Evolutionary conservation across 2,113 vertebrate species (phyloP), one percentile per base, ranked within the genome.

Genomic region (Taxidea taxus): DNA sequence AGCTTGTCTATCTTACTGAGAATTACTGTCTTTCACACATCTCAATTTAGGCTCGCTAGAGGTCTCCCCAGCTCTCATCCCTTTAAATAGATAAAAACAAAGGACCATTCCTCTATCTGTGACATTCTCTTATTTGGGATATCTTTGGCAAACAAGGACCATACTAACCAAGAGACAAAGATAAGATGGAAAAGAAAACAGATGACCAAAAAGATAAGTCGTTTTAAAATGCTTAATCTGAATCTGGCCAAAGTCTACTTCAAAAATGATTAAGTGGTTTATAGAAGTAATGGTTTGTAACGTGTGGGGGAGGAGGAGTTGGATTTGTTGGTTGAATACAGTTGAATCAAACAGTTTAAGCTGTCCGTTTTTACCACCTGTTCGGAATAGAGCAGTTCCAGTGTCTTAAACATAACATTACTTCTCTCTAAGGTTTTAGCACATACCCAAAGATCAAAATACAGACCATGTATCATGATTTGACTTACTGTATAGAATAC

Each of bases 21-120:
- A 60, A 58, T 58, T 86, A 64, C 3, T 88, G 21, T 87, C 80
- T 92, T 42, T 56, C 77, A 44, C 10, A 92, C 18, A 68, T 21
- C 37, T 42, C 56, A 95, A 0, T 51, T 56, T 29, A 94, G 34
- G 20, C 51, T 72, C 58, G 23, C 34, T 25, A 16, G 7, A 96
- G 44, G 31, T 58, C 21, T 74, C 51, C 25, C 31, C 8, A 92
- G 2, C 39, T 86, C 90, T 49, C 9, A 78, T 34, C 7, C 7
- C 34, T 31, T 87, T 78, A 92, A 88, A 47, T 29, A 86, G 23
- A 70, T 44, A 51, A 92, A 94, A 88, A 34, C 49, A 94, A 96
- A 91, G 27, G 27, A 1, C 6, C 5, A 6, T 14, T 49, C 44
- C 31, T 77, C 93, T 95, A 47, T 56, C 31, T 80, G 14, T n/a